These are phyloP conservation scores for Minunthozetes semirufus DNA, from an alignment of 2,888 invertebrate species.

Conservation along the genomic window DNA sequence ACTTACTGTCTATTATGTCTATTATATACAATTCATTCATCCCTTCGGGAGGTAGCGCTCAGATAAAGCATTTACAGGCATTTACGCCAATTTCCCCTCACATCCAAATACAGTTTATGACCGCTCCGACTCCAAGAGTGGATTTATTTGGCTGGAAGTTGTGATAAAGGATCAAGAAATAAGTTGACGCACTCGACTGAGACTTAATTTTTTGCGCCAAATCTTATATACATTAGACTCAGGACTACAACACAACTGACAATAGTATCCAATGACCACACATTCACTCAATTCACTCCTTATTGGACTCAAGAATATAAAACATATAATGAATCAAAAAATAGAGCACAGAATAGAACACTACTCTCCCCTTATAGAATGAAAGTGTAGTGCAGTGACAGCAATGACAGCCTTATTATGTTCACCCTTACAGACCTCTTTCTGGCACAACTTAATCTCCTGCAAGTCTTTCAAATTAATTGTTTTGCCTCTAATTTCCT, in stretches of 20 bases:
- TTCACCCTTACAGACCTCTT: constrained; percentile 21
- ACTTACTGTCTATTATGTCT: constrained; percentile 22
- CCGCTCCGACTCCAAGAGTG: neutral
- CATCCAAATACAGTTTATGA: neutral
- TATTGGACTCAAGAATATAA: no score
- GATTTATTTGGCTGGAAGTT: constrained; percentile 15
- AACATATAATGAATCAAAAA: no score
- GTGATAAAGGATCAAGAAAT: constrained; percentile 14
- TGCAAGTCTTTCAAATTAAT: constrained; percentile 19
- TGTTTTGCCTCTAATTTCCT: constrained; percentile 30
- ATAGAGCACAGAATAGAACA: neutral
- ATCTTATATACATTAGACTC: neutral
- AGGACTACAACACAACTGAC: neutral
- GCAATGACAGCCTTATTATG: neutral
- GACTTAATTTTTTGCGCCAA: constrained; percentile 21
- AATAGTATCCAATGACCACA: neutral
- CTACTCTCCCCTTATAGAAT: neutral
- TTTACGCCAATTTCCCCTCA: constrained; percentile 22
- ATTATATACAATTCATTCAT: constrained; percentile 10
- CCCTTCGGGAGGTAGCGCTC: constrained; percentile 22
- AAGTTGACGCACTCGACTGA: constrained; percentile 20
- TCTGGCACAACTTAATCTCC: neutral
- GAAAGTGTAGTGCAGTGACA: neutral
- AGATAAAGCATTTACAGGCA: constrained; percentile 14
- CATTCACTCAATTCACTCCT: no score